A percentile compares a stretch with the other conserved stretches of the same genome.
These are phyloP conservation scores for Stichodactyla mertensii DNA, from an alignment of 64 coral and sea anemone genomes.

Conservation along the genomic window DNA sequence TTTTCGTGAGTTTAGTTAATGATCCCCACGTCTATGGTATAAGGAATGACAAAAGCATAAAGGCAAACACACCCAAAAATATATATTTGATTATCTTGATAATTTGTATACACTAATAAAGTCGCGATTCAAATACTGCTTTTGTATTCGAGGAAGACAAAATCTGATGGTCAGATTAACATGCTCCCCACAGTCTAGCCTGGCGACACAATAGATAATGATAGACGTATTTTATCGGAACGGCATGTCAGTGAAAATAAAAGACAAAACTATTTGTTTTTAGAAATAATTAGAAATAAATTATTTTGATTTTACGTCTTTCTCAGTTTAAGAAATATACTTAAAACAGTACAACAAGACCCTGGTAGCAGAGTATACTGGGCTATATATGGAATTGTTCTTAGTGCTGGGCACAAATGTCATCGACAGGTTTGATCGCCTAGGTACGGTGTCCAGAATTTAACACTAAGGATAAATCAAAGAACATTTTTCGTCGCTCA, in stretches of 20 bases:
- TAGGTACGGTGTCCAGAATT: no score
- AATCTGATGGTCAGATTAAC: not conserved
- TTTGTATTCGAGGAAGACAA: not conserved
- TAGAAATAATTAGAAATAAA: not conserved
- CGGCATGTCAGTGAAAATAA: not conserved
- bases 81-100: not conserved
- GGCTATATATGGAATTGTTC: no score
- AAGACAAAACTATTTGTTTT: not conserved
- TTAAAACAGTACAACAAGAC: no score
- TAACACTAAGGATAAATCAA: no score
- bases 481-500: no score
- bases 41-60: not conserved
- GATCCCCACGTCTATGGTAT: not conserved
- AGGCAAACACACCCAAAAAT: not conserved
- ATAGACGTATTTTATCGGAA: not conserved
- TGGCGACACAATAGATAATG: not conserved
- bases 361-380: no score
- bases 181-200: not conserved
- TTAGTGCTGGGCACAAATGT: no score
- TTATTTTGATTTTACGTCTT: not conserved
- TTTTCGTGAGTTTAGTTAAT: not conserved
- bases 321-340: no score
- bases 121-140: not conserved
- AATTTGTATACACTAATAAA: not conserved
- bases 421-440: no score